Percentiles rank a stretch among this genome's conserved stretches.
Conservation (phyloP, 2,888 invertebrate genomes). For the Eristalis tenax region DNA sequence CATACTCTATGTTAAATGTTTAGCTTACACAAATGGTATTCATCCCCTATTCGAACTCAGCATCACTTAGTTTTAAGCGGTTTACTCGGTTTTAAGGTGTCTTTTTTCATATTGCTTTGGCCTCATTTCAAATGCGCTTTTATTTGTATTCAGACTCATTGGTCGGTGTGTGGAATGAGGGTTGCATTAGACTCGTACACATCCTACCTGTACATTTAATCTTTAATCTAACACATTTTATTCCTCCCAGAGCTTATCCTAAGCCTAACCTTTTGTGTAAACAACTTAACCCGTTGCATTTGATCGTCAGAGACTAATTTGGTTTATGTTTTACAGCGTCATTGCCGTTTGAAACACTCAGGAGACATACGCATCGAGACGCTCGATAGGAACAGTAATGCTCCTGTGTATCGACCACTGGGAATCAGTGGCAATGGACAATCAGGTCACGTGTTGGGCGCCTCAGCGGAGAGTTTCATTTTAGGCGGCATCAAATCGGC, state of each 20-base stretch:
- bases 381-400: slow-evolving; percentile 78
- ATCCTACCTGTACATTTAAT: neutral
- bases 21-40: neutral
- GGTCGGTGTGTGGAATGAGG: slow-evolving; percentile 18
- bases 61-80: slow-evolving; percentile 6
- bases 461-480: slow-evolving; percentile 67
- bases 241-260: slow-evolving; percentile 6
- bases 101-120: neutral
- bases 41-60: neutral
- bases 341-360: slow-evolving; percentile 89
- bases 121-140: neutral
- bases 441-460: slow-evolving; percentile 42
- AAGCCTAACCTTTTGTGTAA: slow-evolving; percentile 19
- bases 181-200: slow-evolving; percentile 2
- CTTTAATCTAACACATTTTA: slow-evolving; percentile 25
- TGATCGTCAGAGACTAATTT: slow-evolving; percentile 22
- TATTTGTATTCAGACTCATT: slow-evolving; percentile 19
- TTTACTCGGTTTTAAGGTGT: neutral
- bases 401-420: slow-evolving; percentile 79
- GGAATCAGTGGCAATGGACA: slow-evolving; percentile 73
- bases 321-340: slow-evolving; percentile 83
- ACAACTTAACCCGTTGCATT: neutral
- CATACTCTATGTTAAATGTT: slow-evolving; percentile 15
- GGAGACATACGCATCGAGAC: slow-evolving; percentile 87
- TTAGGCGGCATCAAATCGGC: slow-evolving; percentile 66